Percentiles rank a stretch among this genome's conserved stretches.
phyloP scores from a whole-genome alignment of 2,797 vertebrate species.

The Poeciliopsis gracilis region DNA sequence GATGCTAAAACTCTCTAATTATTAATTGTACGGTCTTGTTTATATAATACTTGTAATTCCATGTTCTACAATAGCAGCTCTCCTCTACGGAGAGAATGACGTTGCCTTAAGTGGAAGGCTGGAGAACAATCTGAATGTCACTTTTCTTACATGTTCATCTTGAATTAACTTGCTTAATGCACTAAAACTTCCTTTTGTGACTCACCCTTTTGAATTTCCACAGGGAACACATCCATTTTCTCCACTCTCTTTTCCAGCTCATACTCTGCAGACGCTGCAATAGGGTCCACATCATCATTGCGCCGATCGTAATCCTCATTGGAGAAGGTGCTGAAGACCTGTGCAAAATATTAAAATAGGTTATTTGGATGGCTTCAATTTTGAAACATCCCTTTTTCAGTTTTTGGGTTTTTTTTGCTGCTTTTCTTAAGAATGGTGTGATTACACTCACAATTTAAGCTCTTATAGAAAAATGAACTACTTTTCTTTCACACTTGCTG shows the following conservation, averaged over 20 bases:
- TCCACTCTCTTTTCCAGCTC: constrained; percentile 95
- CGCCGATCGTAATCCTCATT: constrained; percentile 94
- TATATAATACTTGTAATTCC: neutral
- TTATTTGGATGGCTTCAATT: constrained; percentile 15
- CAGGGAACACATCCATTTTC: constrained; percentile 95
- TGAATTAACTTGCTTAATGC: neutral
- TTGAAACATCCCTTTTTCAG: neutral
- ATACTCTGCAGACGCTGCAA: constrained; percentile 92
- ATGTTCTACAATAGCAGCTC: neutral
- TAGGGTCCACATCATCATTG: constrained; percentile 94
- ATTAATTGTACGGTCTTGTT: neutral
- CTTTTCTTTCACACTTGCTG: constrained; percentile 15
- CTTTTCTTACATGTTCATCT: neutral
- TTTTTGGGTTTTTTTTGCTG: constrained; percentile 6
- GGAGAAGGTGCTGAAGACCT: constrained; percentile 92
- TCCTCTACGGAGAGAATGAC: neutral
- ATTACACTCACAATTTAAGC: constrained; percentile 12
- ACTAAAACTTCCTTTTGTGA: neutral
- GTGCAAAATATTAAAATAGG: constrained; percentile 31
- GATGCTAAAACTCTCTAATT: neutral
- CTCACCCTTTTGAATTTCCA: constrained; percentile 88
- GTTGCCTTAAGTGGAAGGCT: neutral
- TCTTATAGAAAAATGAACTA: constrained; percentile 7
- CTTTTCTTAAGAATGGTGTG: neutral
- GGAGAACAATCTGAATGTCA: neutral